Percentiles rank a stretch among this genome's conserved stretches.
phyloP scores from a whole-genome alignment of 2,113 vertebrate species.

The Euleptes europaea region DNA sequence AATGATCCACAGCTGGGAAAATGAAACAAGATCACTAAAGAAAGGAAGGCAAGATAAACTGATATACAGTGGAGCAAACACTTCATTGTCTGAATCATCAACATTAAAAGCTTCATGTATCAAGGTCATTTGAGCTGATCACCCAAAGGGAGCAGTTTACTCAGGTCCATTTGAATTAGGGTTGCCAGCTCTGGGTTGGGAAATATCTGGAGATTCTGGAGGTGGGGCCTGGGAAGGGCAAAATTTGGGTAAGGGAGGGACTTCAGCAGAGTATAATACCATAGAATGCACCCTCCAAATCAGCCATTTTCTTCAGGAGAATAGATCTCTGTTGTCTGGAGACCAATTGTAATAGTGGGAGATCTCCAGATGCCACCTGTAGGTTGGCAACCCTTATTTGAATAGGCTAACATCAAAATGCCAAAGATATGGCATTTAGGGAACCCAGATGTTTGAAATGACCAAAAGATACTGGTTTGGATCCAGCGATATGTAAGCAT shows the following conservation, averaged over 20 bases:
- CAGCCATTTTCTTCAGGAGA: too few species aligned
- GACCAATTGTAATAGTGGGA: too few species aligned
- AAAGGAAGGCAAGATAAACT: background rate
- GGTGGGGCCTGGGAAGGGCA: too few species aligned
- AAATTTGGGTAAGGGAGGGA: too few species aligned
- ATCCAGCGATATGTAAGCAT: too few species aligned
- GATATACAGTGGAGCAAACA: background rate
- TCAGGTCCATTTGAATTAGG: background rate
- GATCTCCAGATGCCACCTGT: too few species aligned
- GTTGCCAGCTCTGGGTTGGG: too few species aligned
- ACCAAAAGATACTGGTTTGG: background rate
- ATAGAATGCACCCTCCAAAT: too few species aligned
- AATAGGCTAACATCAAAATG: background rate
- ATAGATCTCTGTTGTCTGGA: too few species aligned
- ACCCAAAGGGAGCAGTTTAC: background rate
- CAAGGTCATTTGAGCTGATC: background rate
- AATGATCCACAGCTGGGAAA: background rate
- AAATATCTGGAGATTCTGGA: too few species aligned
- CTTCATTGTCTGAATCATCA: background rate
- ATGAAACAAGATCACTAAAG: background rate
- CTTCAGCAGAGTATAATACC: too few species aligned
- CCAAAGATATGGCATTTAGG: background rate
- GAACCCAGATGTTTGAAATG: background rate
- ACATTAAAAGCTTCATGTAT: background rate
- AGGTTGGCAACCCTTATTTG: too few species aligned